A percentile compares a stretch with the other conserved stretches of the same genome.
phyloP scores from a whole-genome alignment of 2,113 vertebrate species.

The Mugil cephalus region DNA sequence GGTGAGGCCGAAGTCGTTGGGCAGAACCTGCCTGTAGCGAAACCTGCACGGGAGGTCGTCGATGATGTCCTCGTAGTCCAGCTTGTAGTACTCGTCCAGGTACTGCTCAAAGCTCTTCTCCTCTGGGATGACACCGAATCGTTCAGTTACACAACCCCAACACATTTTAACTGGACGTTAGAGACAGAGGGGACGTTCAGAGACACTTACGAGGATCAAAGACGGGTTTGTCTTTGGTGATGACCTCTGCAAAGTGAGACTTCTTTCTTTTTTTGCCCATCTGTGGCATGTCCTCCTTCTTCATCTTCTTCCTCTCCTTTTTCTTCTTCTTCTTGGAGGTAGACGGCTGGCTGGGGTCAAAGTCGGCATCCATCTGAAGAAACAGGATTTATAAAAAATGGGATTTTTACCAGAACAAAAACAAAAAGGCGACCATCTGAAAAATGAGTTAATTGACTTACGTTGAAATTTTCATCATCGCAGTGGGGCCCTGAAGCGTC shows the following conservation, averaged over 20 bases:
- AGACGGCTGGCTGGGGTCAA: constrained; percentile 82
- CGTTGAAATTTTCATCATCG: constrained; percentile 89
- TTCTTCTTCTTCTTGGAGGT: constrained; percentile 80
- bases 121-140: constrained; percentile 74
- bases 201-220: constrained; percentile 88
- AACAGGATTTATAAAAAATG: background rate
- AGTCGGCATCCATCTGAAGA: constrained; percentile 92
- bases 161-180: no score
- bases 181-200: background rate
- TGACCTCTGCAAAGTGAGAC: constrained; percentile 85
- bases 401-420: background rate
- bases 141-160: background rate
- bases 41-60: constrained; percentile 92
- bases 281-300: constrained; percentile 74
- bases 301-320: constrained; percentile 78
- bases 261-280: constrained; percentile 87
- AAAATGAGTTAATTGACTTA: constrained; percentile 57
- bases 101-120: constrained; percentile 90
- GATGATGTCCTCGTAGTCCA: constrained; percentile 93
- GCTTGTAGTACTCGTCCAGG: constrained; percentile 89
- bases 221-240: constrained; percentile 84
- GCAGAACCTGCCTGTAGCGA: constrained; percentile 88
- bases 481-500: constrained; percentile 77
- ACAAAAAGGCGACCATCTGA: background rate
- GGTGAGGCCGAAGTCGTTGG: constrained; percentile 91